Evolutionary conservation across 2,888 invertebrate genomes (phyloP).

Genomic region (Pardosa pseudoannulata): DNA sequence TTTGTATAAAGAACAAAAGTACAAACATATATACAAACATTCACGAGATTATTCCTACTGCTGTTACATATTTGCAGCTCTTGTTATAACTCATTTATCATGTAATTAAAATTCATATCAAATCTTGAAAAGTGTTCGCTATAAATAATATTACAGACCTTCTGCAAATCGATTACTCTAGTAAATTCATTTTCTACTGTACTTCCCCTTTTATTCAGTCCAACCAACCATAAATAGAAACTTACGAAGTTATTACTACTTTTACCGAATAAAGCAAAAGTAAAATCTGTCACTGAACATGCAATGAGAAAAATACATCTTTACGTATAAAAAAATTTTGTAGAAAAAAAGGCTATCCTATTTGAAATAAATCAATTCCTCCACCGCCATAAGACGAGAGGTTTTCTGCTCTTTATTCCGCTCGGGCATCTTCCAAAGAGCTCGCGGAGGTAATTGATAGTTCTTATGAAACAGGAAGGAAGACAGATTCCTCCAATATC

Average conservation of each 20-base stretch:
- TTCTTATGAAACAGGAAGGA: slow-evolving; percentile 26
- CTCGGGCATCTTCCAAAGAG: slow-evolving; percentile 10
- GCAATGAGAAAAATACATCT: not conserved
- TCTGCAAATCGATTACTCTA: too few species aligned
- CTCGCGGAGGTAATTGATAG: slow-evolving; percentile 41
- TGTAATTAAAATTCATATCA: too few species aligned
- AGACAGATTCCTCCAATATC: slow-evolving; percentile 30
- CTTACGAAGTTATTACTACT: not conserved
- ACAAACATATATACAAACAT: too few species aligned
- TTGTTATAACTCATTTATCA: too few species aligned
- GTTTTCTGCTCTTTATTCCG: not conserved
- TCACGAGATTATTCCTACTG: too few species aligned
- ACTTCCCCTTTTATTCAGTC: too few species aligned
- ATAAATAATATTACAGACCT: too few species aligned
- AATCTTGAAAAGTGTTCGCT: too few species aligned
- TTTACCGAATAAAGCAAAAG: too few species aligned
- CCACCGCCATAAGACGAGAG: not conserved
- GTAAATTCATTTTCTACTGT: too few species aligned
- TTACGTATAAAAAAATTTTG: not conserved
- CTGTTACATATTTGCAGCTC: too few species aligned
- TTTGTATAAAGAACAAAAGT: too few species aligned
- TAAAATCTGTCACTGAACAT: not conserved
- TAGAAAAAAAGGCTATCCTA: not conserved
- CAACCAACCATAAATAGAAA: not conserved
- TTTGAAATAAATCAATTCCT: not conserved